These are phyloP conservation scores for Hedya salicella DNA, from an alignment of 2,888 invertebrate species.

Conservation along the genomic window DNA sequence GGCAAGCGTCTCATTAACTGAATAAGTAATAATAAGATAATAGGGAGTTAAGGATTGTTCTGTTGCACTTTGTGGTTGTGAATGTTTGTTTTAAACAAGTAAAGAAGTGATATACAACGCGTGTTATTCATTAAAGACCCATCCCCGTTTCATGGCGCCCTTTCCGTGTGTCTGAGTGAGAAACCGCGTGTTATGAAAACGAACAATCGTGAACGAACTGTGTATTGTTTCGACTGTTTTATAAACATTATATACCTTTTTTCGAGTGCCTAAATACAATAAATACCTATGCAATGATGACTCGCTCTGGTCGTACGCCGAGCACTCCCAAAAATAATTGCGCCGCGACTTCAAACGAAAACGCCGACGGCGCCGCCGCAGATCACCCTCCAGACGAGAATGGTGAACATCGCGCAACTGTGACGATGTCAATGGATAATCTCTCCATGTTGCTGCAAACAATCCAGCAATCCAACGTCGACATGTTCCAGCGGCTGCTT, in stretches of 20 bases:
- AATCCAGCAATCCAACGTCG: neutral
- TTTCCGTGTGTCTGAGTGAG: slow-evolving; percentile 10
- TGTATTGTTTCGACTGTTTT: too few species aligned
- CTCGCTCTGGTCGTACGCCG: too few species aligned
- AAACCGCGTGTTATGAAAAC: neutral
- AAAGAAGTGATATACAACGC: too few species aligned
- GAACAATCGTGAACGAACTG: slow-evolving; percentile 2
- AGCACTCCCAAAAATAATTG: too few species aligned
- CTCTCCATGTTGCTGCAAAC: neutral
- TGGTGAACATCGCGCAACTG: neutral
- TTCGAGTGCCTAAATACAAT: neutral
- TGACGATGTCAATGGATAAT: neutral
- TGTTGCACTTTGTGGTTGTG: too few species aligned
- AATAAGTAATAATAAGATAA: too few species aligned
- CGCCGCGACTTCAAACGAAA: neutral
- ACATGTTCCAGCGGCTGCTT: neutral
- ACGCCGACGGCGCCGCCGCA: neutral
- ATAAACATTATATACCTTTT: too few species aligned
- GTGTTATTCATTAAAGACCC: too few species aligned
- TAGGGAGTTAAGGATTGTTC: too few species aligned
- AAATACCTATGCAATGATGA: neutral
- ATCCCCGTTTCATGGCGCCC: slow-evolving; percentile 11
- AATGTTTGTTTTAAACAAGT: too few species aligned
- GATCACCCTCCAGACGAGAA: neutral
- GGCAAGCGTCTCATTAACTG: too few species aligned